Evolutionary conservation across 2,113 vertebrate genomes (phyloP).

Genomic region (Pipra filicauda): DNA sequence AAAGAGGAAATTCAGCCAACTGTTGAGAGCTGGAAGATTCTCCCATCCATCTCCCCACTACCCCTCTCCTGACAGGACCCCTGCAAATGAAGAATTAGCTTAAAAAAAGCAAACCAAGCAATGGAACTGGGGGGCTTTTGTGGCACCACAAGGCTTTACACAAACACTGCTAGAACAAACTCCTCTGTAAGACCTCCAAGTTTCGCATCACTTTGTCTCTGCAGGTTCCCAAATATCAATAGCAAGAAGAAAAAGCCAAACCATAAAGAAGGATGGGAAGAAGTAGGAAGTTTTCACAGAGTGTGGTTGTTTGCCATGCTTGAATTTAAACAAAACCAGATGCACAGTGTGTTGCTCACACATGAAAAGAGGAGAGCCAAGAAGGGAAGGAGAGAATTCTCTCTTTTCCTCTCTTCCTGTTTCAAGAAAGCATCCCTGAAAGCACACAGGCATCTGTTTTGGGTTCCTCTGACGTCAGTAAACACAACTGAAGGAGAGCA

Average conservation of each 20-base stretch:
- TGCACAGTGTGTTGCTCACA: background rate
- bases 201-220: constrained; percentile 19
- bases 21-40: background rate
- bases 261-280: background rate
- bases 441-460: constrained; percentile 12
- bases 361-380: constrained; percentile 25
- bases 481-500: background rate
- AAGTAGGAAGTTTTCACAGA: constrained; percentile 17
- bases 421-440: constrained; percentile 16
- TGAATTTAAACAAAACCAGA: constrained; percentile 39
- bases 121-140: background rate
- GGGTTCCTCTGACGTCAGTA: constrained; percentile 15
- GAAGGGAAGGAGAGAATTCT: background rate
- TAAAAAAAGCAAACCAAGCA: constrained; percentile 22
- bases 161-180: background rate
- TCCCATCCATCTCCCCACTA: background rate
- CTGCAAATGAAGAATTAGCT: background rate
- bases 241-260: background rate
- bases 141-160: background rate
- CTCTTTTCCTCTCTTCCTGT: background rate
- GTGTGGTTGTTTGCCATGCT: background rate
- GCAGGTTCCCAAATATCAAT: constrained; percentile 14
- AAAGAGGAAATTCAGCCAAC: background rate
- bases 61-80: background rate
- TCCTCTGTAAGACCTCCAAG: background rate